A percentile compares a stretch with the other conserved stretches of the same genome.
Conservation (phyloP, 2,888 invertebrate genomes). For the Pheosia gnoma region DNA sequence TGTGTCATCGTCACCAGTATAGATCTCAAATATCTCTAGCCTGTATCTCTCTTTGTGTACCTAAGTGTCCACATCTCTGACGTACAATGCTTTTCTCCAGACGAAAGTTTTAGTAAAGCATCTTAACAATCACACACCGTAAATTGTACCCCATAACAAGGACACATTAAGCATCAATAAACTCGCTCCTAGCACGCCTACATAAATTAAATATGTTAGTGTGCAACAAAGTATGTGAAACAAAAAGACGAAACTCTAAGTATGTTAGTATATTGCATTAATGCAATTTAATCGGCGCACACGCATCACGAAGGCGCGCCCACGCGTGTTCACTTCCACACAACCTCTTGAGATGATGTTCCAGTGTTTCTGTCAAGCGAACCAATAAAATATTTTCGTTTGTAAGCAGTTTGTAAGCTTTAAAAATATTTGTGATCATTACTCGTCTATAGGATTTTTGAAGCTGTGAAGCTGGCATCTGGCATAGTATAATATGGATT, state of each 20-base stretch:
- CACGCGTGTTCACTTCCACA: slow-evolving; percentile 67
- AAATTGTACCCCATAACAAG: neutral
- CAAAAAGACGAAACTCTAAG: slow-evolving; percentile 52
- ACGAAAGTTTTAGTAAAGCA: neutral
- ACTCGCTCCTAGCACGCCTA: slow-evolving; percentile 6
- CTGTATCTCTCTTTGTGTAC: too few relatives aligned
- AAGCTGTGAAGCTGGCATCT: too few relatives aligned
- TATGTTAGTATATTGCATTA: slow-evolving; percentile 69
- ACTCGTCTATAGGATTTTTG: too few relatives aligned
- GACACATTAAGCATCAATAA: neutral
- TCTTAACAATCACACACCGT: neutral
- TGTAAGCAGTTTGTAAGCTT: too few relatives aligned
- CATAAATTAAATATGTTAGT: slow-evolving; percentile 34
- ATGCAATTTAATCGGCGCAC: slow-evolving; percentile 81
- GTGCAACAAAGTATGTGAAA: slow-evolving; percentile 36
- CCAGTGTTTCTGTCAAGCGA: slow-evolving; percentile 24
- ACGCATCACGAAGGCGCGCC: slow-evolving; percentile 76
- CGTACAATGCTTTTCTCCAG: too few relatives aligned
- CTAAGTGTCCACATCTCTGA: too few relatives aligned
- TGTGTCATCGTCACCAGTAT: too few relatives aligned
- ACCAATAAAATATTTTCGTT: slow-evolving; percentile 7
- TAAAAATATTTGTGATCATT: too few relatives aligned
- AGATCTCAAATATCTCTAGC: too few relatives aligned
- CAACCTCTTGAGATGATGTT: slow-evolving; percentile 39
- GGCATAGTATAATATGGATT: too few relatives aligned